These are phyloP conservation scores for Trematomus loennbergii DNA, from an alignment of 2,113 vertebrate species.

Conservation along the genomic window DNA sequence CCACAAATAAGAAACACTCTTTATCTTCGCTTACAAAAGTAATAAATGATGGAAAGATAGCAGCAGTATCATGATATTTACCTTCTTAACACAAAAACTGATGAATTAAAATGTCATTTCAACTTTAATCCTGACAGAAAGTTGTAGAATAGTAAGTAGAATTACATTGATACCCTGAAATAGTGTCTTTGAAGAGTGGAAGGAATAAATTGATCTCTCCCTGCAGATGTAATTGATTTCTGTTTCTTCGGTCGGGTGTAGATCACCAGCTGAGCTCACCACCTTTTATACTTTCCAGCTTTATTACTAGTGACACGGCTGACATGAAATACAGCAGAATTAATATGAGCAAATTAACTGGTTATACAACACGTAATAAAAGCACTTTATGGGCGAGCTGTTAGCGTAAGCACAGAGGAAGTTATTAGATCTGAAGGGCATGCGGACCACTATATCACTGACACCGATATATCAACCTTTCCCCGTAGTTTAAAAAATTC, in stretches of 20 bases:
- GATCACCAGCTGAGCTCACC: conserved; percentile 23
- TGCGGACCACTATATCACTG: conserved; percentile 40
- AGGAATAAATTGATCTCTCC: conserved; percentile 4
- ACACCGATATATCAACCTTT: conserved; percentile 60
- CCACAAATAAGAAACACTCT: background rate
- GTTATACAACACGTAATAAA: conserved; percentile 63
- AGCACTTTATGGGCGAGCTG: conserved; percentile 58
- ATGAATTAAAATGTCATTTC: background rate
- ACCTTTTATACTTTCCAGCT: conserved; percentile 33
- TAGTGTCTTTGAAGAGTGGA: background rate
- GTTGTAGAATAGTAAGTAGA: background rate
- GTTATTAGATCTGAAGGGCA: conserved; percentile 64
- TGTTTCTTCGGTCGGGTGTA: conserved; percentile 11
- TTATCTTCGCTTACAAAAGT: background rate
- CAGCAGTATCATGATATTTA: background rate
- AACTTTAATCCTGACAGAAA: background rate
- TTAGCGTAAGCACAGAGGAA: conserved; percentile 47
- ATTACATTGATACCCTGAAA: background rate
- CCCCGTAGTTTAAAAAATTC: conserved; percentile 51
- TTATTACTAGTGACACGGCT: conserved; percentile 39
- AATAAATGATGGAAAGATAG: background rate
- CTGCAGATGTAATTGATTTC: conserved; percentile 29
- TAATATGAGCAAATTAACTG: conserved; percentile 55
- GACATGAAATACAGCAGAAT: conserved; percentile 55
- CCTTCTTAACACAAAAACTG: background rate